phyloP scores from a whole-genome alignment of 2,113 vertebrate genomes.

The Cochlearius cochlearius region DNA sequence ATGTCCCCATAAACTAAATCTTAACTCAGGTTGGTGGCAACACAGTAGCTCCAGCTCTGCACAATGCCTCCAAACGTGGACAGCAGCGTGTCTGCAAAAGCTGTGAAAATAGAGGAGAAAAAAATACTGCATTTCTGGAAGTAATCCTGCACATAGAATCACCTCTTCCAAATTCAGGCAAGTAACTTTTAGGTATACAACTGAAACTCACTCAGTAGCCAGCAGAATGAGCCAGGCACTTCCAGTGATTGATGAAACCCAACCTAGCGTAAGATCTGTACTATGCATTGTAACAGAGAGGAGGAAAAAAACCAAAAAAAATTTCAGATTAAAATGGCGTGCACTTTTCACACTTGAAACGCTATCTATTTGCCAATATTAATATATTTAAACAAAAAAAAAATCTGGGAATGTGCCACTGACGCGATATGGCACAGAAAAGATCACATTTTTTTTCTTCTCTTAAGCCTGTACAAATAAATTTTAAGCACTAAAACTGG shows the following conservation, averaged over 20 bases:
- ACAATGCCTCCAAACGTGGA: not conserved
- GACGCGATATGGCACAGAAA: not conserved
- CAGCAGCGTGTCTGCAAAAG: not conserved
- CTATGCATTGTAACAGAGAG: not conserved
- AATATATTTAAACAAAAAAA: not conserved
- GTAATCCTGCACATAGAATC: not conserved
- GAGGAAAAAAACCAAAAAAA: not conserved
- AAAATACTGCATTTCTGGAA: not conserved
- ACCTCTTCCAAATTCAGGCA: not conserved
- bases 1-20: not conserved
- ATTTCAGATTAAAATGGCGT: not conserved
- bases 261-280: not conserved
- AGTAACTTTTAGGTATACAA: not conserved
- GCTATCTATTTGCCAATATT: not conserved
- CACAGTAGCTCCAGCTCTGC: not conserved
- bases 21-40: not conserved
- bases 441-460: not conserved
- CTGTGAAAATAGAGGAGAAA: accelerated
- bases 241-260: not conserved
- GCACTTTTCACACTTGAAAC: not conserved
- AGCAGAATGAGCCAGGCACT: not conserved
- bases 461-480: not conserved
- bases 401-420: not conserved
- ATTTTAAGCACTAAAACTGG: not conserved
- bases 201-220: not conserved